Evolutionary conservation across 2,113 vertebrate genomes (phyloP).

Genomic region (Hippoglossus stenolepis): DNA sequence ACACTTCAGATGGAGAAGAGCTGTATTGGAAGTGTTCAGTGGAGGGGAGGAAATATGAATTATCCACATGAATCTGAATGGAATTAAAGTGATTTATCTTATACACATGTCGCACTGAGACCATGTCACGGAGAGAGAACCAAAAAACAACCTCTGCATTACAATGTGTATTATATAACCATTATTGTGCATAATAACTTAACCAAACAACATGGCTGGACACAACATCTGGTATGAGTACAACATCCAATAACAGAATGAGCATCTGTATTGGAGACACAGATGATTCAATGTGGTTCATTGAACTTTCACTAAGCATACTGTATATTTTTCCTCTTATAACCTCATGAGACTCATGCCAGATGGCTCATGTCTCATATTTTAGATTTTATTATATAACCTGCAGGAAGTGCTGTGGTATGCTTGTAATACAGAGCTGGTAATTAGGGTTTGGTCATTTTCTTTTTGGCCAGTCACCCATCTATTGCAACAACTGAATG

Average conservation of each 20-base stretch:
- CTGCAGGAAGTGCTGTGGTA: constrained; percentile 14
- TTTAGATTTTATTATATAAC: constrained; percentile 8
- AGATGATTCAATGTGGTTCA: constrained; percentile 12
- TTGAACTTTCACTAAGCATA: constrained; percentile 12
- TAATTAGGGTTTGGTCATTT: constrained; percentile 28
- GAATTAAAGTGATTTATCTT: too few relatives aligned
- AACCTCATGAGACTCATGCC: constrained; percentile 3
- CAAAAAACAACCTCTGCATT: not conserved
- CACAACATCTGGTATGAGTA: constrained; percentile 11
- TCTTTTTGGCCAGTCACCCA: not conserved
- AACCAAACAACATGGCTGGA: not conserved
- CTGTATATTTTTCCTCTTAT: constrained; percentile 30
- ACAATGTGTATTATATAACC: constrained; percentile 1
- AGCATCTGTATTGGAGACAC: constrained; percentile 7
- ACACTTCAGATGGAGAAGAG: not conserved
- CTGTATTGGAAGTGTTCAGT: too few relatives aligned
- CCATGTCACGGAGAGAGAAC: too few relatives aligned
- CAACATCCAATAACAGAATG: constrained; percentile 2
- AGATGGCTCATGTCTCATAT: constrained; percentile 19
- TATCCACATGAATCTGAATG: too few relatives aligned
- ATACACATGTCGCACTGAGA: too few relatives aligned
- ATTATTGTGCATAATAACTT: not conserved
- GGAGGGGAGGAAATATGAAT: too few relatives aligned
- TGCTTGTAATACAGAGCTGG: not conserved
- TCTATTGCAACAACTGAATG: not conserved